Conservation (phyloP, 2,797 vertebrate genomes). For the Galagoides demidoff region DNA sequence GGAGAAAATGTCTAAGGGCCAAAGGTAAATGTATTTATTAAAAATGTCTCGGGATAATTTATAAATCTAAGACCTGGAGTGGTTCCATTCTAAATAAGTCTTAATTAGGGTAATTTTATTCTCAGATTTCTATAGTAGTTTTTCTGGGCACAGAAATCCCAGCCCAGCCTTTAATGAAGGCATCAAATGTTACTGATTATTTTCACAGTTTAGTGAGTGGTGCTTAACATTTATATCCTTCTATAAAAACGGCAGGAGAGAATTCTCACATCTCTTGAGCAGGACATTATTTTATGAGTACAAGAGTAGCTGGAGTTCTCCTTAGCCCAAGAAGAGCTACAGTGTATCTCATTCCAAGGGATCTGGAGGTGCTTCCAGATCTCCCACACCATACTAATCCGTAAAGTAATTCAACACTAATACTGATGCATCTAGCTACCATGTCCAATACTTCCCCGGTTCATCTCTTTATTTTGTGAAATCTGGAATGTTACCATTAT, state of each 20-base stretch:
- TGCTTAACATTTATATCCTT: conserved; percentile 23
- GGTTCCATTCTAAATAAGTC: conserved; percentile 8
- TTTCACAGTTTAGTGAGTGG: conserved; percentile 35
- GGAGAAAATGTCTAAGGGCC: background rate
- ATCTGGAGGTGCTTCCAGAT: no score
- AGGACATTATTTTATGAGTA: background rate
- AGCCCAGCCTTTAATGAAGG: conserved; percentile 52
- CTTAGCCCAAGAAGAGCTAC: background rate
- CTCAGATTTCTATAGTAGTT: background rate
- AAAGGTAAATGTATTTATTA: conserved; percentile 30
- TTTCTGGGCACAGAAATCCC: conserved; percentile 35
- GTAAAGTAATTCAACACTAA: background rate
- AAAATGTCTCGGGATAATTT: conserved; percentile 33
- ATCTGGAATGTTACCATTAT: background rate
- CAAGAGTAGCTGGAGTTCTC: background rate
- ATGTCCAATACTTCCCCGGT: background rate
- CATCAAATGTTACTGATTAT: conserved; percentile 59
- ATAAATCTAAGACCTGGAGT: background rate
- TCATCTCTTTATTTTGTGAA: background rate
- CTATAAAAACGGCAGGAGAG: conserved; percentile 23
- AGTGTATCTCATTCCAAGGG: background rate
- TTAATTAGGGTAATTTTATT: conserved; percentile 53
- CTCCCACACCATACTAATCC: background rate
- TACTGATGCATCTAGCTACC: background rate
- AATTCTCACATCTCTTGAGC: background rate